Percentiles rank a stretch among this genome's conserved stretches.
These are phyloP conservation scores for Ophiothrix spiculata DNA, from an alignment of 35 echinoderm and acorn worm species.

Conservation along the genomic window DNA sequence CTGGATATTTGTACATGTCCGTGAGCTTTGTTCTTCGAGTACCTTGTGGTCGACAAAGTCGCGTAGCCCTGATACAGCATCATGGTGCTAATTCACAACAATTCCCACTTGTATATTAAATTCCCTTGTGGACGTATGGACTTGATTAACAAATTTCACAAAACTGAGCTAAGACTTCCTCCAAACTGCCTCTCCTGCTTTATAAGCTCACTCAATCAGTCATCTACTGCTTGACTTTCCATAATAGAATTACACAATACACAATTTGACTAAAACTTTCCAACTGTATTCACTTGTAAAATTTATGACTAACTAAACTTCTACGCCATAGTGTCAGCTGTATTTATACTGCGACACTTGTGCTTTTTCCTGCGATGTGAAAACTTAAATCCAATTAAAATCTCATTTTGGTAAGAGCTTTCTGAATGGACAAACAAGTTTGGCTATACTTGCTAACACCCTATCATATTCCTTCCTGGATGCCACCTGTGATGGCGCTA, in stretches of 20 bases:
- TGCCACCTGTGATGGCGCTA: background rate
- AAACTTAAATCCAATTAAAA: background rate
- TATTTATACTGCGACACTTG: background rate
- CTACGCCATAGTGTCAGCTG: background rate
- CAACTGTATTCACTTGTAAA: no score
- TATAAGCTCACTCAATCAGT: background rate
- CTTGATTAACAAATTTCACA: background rate
- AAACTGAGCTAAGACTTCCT: background rate
- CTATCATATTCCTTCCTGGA: background rate
- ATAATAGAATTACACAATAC: no score
- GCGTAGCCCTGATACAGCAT: background rate
- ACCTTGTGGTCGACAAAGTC: background rate
- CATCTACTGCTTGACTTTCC: background rate
- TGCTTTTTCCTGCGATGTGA: background rate
- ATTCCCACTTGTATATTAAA: background rate
- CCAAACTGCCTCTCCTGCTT: background rate
- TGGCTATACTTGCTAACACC: background rate
- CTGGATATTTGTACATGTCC: background rate
- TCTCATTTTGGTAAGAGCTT: background rate
- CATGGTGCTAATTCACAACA: background rate
- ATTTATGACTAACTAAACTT: background rate
- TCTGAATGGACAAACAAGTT: conserved; percentile 5
- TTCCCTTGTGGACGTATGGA: background rate
- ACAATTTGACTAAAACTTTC: no score
- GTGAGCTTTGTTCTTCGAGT: background rate